Evolutionary conservation across 2,888 invertebrate genomes (phyloP), one percentile per base, ranked within the genome.

Genomic region (Scrobipalpa atriplicella): DNA sequence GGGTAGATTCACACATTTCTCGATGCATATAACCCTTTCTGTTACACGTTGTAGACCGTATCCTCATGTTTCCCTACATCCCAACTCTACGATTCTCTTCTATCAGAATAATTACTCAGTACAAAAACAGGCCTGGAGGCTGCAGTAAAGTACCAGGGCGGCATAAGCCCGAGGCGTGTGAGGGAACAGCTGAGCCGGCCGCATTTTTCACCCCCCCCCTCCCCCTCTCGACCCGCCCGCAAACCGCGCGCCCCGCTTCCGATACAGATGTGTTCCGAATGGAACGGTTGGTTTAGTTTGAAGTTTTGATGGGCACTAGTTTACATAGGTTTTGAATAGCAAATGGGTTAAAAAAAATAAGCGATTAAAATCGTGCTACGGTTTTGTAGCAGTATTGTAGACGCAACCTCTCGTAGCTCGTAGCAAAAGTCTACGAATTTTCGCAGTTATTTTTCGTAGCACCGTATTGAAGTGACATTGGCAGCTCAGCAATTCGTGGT

Each of bases 281-380:
- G 47, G 47, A 56, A 61, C 16, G 54, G 66, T 62, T 71, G 62
- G 41, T 65, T 70, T 69, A 72, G 72, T 69, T 70, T 70, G 47
- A 6, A 47, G 47, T 16, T 47, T n/a, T 47, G 47, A 47, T 47
- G 47, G 29, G 29, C 29, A 29, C 29, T 29, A 47, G n/a, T 47
- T 47, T 3, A 43, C 43, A 13, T 16, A 47, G 47, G 47, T 13
- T 43, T 43, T 11, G 13, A 11, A 43, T 13, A 13, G 10, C 5
- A 43, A 47, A 47, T 43, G 13, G 13, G 2, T 43, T 10, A 39
- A 11, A 10, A 8, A 38, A 39, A 10, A 8, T 39, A 39, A 11
- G 39, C 2, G 39, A 39, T 39, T 39, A 10, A 10, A 8, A 11
- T 10, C 1, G 39, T 10, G 8, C 39, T 39, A 39, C 39, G 39